Evolutionary conservation across 2,888 invertebrate genomes (phyloP).

Genomic region (Hylaea fasciaria): DNA sequence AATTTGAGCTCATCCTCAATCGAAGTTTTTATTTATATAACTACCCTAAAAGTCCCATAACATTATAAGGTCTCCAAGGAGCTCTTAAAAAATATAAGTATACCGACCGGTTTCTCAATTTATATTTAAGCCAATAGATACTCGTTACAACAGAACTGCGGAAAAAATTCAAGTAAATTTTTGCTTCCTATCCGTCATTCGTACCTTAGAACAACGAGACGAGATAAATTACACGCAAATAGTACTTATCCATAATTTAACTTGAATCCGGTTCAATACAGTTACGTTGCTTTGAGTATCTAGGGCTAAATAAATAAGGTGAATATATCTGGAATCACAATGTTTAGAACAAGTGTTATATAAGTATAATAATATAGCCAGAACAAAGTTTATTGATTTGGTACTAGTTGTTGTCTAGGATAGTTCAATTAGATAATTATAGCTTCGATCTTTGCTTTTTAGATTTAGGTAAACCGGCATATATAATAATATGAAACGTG

Average conservation of each 20-base stretch:
- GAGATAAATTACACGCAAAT: too few species aligned
- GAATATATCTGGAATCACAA: conserved; percentile 2
- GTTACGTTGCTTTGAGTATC: conserved; percentile 5
- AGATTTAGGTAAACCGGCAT: conserved; percentile 23
- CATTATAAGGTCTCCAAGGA: conserved; percentile 27
- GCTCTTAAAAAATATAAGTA: conserved; percentile 18
- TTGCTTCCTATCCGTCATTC: too few species aligned
- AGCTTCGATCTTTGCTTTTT: conserved; percentile 29
- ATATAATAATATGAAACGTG: conserved; percentile 28
- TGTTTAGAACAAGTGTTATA: conserved; percentile 4
- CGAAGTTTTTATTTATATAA: conserved; percentile 77
- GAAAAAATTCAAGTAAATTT: background rate
- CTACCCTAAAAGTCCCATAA: conserved; percentile 51
- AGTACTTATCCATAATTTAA: too few species aligned
- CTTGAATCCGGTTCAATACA: too few species aligned
- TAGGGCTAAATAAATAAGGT: background rate
- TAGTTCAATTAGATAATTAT: conserved; percentile 19
- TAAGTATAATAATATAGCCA: too few species aligned
- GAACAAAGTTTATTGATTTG: conserved; percentile 21
- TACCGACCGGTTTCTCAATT: conserved; percentile 16
- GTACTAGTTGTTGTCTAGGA: conserved; percentile 22
- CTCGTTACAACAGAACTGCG: conserved; percentile 3
- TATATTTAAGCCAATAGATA: background rate
- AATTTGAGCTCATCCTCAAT: conserved; percentile 82
- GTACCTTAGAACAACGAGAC: too few species aligned